Conservation (phyloP, 2,113 vertebrate species). For the Scomber colias region DNA sequence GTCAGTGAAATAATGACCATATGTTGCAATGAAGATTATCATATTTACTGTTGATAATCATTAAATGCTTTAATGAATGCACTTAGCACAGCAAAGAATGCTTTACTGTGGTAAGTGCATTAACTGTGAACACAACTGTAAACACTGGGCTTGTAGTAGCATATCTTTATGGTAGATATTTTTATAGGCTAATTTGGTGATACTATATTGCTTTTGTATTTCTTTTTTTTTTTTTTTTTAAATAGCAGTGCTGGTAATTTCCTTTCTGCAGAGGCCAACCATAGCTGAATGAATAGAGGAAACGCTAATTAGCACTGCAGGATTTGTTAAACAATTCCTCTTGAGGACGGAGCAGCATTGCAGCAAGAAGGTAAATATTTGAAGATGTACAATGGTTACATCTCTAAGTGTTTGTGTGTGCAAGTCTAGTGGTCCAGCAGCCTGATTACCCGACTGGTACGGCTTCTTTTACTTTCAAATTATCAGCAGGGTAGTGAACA, state of each 20-base stretch:
- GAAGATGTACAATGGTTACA: slow-evolving; percentile 58
- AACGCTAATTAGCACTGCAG: slow-evolving; percentile 71
- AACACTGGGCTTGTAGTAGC: slow-evolving; percentile 9
- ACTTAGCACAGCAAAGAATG: neutral
- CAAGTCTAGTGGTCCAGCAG: slow-evolving; percentile 27
- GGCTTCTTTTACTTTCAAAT: slow-evolving; percentile 59
- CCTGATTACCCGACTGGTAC: slow-evolving; percentile 37
- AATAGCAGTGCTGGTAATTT: slow-evolving; percentile 46
- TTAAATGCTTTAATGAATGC: neutral
- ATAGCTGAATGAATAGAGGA: slow-evolving; percentile 39
- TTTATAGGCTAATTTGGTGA: slow-evolving; percentile 44
- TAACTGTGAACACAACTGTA: slow-evolving; percentile 19
- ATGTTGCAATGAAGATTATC: neutral
- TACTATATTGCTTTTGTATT: slow-evolving; percentile 38
- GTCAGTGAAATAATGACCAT: neutral
- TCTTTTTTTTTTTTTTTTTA: slow-evolving; percentile 11
- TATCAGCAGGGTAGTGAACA: slow-evolving; percentile 51
- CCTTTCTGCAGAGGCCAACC: slow-evolving; percentile 44
- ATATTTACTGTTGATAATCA: neutral
- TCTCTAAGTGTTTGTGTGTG: slow-evolving; percentile 31
- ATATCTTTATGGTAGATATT: neutral
- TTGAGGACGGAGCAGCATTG: slow-evolving; percentile 58
- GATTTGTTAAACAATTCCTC: slow-evolving; percentile 70
- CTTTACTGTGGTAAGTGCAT: slow-evolving; percentile 8
- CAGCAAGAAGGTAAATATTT: slow-evolving; percentile 71